Base-by-base conservation (phyloP, 2,797 vertebrate genomes). In the Pipistrellus pipistrellus region DNA sequence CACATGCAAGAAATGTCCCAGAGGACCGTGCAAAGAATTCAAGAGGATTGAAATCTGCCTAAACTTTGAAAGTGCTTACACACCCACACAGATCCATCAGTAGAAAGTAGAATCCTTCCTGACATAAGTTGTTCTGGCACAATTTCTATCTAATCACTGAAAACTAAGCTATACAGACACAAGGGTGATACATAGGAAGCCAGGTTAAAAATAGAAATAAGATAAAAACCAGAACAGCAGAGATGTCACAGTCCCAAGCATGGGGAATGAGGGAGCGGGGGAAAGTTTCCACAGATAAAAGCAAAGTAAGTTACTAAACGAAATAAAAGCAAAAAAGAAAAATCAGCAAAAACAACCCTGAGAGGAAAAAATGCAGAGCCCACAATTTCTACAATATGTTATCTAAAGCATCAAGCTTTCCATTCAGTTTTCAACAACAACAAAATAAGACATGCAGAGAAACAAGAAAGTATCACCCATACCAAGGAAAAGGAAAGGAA, bases 371-470 rank as follows among this genome's bases (percentile, higher is more conserved):
- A 48, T 27, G 25, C 6, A 53, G 51, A 87, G 44, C 12, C 27
- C 55, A 66, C 17, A 66, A 32, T 72, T 71, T 90, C 59, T 75
- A 80, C 48, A 80, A 41, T 62, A 82, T 21, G 69, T 75, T 44
- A 75, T 55, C 83, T 23, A 55, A 91, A 96, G 46, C 38, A 89
- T 71, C n/a, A 12, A 80, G 27, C 20, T 64, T 78, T 78, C 27
- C 78, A 84, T 35, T 27, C 35, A 41, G 18, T 38, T 76, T 89
- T 64, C 64, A 66, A 66, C 64, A 66, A 66, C 68, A 81, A 72
- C 15, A 55, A 69, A 75, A 88, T 41, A 62, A 90, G n/a, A 82
- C 64, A n/a, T n/a, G 6, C 38, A 48, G 83, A 90, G 78, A 90
- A 77, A 46, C 23, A 51, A 12, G 12, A 66, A 55, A 51, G 18